Conservation (phyloP, 2,113 vertebrate species). For the Coptodon rendalli region DNA sequence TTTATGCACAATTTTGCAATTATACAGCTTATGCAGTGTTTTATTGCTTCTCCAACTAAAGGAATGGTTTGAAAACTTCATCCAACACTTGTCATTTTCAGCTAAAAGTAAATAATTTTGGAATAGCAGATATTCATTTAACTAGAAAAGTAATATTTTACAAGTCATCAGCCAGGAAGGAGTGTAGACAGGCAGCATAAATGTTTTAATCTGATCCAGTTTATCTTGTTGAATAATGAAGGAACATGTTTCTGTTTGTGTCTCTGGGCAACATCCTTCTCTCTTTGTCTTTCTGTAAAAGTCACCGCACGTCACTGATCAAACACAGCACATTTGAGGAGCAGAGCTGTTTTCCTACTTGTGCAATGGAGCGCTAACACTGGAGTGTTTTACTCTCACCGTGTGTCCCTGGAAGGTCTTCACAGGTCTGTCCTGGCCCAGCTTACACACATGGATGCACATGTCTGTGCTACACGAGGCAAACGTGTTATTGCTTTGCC, state of each 20-base stretch:
- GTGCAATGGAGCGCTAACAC: neutral
- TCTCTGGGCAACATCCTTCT: neutral
- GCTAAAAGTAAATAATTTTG: neutral
- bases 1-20: neutral
- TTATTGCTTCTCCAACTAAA: neutral
- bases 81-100: neutral
- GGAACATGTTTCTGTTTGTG: neutral
- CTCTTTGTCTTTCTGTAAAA: neutral
- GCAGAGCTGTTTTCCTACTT: neutral
- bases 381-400: conserved; percentile 70
- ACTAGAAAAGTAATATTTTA: neutral
- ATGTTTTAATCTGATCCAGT: neutral
- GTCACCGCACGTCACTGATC: neutral
- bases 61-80: neutral
- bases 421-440: conserved; percentile 96
- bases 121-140: neutral
- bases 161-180: neutral
- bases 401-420: conserved; percentile 99
- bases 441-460: conserved; percentile 98
- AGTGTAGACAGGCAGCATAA: neutral
- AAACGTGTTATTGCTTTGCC: conserved; percentile 99
- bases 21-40: neutral
- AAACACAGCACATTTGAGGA: neutral
- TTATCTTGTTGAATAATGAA: neutral
- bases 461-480: conserved; percentile 99